Evolutionary conservation across 2,797 vertebrate genomes (phyloP).

Genomic region (Danio aesculapii): DNA sequence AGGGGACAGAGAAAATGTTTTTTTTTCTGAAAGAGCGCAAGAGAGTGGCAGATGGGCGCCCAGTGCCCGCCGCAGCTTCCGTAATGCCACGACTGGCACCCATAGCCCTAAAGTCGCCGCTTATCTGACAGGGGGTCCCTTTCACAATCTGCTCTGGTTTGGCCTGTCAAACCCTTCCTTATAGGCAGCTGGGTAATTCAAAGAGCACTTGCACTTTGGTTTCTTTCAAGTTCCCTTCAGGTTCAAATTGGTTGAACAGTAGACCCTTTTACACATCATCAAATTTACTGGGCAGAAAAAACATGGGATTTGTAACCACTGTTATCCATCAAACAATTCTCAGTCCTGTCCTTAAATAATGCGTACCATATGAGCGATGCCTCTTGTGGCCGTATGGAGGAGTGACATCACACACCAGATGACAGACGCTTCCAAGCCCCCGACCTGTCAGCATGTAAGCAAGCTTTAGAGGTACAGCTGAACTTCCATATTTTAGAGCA

Average conservation of each 20-base stretch:
- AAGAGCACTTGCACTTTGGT: slow-evolving; percentile 54
- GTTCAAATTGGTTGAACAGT: slow-evolving; percentile 64
- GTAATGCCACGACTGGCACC: slow-evolving; percentile 73
- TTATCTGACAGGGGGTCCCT: slow-evolving; percentile 50
- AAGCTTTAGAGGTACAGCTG: slow-evolving; percentile 61
- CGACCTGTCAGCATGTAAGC: slow-evolving; percentile 67
- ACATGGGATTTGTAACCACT: slow-evolving; percentile 65
- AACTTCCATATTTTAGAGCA: slow-evolving; percentile 73
- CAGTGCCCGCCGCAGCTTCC: slow-evolving; percentile 62
- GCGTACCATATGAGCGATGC: slow-evolving; percentile 57
- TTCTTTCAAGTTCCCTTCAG: slow-evolving; percentile 60
- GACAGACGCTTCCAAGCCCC: slow-evolving; percentile 62
- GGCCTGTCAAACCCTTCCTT: slow-evolving; percentile 59
- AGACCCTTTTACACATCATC: slow-evolving; percentile 62
- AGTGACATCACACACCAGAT: slow-evolving; percentile 68
- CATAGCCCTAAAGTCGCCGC: slow-evolving; percentile 62
- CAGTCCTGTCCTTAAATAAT: slow-evolving; percentile 50
- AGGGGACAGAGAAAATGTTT: slow-evolving; percentile 63
- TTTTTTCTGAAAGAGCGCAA: slow-evolving; percentile 62
- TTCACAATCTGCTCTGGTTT: slow-evolving; percentile 74
- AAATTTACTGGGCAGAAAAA: slow-evolving; percentile 68
- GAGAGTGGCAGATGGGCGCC: slow-evolving; percentile 73
- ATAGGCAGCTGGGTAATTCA: slow-evolving; percentile 64
- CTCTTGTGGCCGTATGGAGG: slow-evolving; percentile 63
- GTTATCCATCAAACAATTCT: slow-evolving; percentile 70